Percentiles rank a stretch among this genome's conserved stretches.
Conservation (phyloP, 1,140 invertebrate species). For the Bombus pascuorum region DNA sequence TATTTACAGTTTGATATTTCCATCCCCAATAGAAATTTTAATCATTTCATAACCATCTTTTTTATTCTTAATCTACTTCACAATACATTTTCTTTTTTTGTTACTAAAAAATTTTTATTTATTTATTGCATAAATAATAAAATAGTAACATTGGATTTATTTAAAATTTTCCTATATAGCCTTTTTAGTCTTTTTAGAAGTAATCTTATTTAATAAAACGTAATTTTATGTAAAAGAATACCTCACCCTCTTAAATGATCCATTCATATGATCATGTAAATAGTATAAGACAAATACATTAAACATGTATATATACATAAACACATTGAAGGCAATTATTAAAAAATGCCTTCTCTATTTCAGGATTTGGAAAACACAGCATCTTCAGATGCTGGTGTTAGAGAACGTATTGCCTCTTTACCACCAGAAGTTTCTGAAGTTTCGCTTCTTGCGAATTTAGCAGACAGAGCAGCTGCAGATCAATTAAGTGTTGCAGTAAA, state of each 20-base stretch:
- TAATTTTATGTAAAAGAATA: not conserved
- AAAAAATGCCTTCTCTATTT: conserved; percentile 75
- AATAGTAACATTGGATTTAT: not conserved
- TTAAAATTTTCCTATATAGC: not conserved
- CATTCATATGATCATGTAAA: not conserved
- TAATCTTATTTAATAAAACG: conserved; percentile 35
- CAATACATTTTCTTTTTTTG: conserved; percentile 3
- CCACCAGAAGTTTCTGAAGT: conserved; percentile 97
- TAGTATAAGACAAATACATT: not conserved
- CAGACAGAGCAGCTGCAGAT: conserved; percentile 89
- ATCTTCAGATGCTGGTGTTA: conserved; percentile 94
- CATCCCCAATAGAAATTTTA: conserved; percentile 44
- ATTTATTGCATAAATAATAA: conserved; percentile 1
- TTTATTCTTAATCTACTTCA: conserved; percentile 25
- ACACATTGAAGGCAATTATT: conserved; percentile 34
- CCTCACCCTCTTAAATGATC: no score
- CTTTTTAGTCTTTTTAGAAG: conserved; percentile 26
- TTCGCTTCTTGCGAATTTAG: conserved; percentile 90
- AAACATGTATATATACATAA: conserved; percentile 10
- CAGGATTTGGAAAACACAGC: conserved; percentile 96
- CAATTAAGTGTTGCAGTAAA: conserved; percentile 90
- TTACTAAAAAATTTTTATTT: conserved; percentile 17
- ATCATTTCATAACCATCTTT: conserved; percentile 1
- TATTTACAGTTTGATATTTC: conserved; percentile 54
- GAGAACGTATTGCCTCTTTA: conserved; percentile 96